Evolutionary conservation across 2,797 vertebrate species (phyloP).

Genomic region (Phyllotis vaccarum): DNA sequence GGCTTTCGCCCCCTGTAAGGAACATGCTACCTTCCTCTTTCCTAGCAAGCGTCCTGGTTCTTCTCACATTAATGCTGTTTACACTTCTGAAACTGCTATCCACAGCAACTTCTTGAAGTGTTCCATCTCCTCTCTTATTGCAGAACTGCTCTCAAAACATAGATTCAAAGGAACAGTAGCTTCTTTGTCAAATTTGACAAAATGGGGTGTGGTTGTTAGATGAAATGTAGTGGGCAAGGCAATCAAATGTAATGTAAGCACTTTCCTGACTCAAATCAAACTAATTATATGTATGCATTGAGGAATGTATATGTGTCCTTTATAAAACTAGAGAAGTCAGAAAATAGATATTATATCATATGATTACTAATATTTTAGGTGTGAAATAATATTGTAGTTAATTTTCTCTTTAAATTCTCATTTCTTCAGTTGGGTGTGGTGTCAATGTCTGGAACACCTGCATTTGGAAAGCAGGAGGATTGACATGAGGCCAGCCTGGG

Average conservation of each 20-base stretch:
- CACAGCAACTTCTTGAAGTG: background rate
- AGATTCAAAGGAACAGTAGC: background rate
- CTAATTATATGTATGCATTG: background rate
- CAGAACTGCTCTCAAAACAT: background rate
- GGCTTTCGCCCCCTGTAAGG: background rate
- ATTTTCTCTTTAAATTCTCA: background rate
- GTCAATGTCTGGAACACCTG: background rate
- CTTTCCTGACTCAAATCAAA: background rate
- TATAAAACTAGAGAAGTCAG: background rate
- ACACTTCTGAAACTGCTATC: background rate
- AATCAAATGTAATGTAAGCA: background rate
- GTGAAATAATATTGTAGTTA: background rate
- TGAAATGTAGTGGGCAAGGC: background rate
- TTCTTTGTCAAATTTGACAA: background rate
- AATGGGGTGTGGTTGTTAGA: background rate
- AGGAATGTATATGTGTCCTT: background rate
- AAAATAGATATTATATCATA: background rate
- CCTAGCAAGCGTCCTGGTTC: background rate
- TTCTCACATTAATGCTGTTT: background rate
- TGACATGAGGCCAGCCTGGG: background rate
- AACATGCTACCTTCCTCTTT: background rate
- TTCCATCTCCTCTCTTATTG: background rate
- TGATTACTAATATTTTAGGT: constrained; percentile 13
- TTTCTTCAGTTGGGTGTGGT: background rate
- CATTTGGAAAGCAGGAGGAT: background rate